Base-by-base conservation (phyloP, 2,113 vertebrate species). In the Neotoma lepida region DNA sequence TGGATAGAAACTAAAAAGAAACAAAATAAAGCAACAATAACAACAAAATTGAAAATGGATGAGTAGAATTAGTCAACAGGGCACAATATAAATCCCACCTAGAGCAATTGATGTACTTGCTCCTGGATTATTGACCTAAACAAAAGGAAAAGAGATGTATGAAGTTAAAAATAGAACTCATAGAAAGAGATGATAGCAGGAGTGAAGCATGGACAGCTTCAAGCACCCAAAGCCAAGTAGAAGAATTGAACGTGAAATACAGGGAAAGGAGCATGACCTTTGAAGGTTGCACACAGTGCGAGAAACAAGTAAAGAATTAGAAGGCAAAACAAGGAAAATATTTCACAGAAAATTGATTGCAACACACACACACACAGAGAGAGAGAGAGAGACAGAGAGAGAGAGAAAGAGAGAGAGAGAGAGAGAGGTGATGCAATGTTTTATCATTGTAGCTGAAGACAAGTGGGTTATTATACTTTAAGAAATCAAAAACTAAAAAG, bases 301-400 rank as follows among this genome's bases (percentile, higher is more conserved):
- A 84, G 80, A 93, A 87, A 66, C n/a, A 30, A 90, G 46, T 82
- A 58, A 88, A 13, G 33, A 74, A 94, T 78, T 14, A 87, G n/a
- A 35, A 94, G 22, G 26, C 49, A 91, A 86, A 33, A n/a, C 33
- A 61, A 76, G n/a, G 89, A 91, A 81, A 84, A 49, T 63, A 88
- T 90, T 96, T 94, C 71, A 82, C 90, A 93, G 20, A 30, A 81
- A 86, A 88, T 63, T 84, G 77, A 95, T 76, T 82, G 46, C 35
- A 70, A 70, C 35, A 54, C 3, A 44, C 46, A 70, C 17, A 33
- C 30, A 22, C 24, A 64, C 3, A 71, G n/a, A 39, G 68, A n/a
- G 17, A 35, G n/a, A 70, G 17, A 41, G 9, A 41, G n/a, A 73
- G 70, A 22, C 3, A 71, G n/a, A 39, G 68, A n/a, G 17, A 35